Conservation (phyloP, 2,797 vertebrate species). For the Thripadectes ignobilis region DNA sequence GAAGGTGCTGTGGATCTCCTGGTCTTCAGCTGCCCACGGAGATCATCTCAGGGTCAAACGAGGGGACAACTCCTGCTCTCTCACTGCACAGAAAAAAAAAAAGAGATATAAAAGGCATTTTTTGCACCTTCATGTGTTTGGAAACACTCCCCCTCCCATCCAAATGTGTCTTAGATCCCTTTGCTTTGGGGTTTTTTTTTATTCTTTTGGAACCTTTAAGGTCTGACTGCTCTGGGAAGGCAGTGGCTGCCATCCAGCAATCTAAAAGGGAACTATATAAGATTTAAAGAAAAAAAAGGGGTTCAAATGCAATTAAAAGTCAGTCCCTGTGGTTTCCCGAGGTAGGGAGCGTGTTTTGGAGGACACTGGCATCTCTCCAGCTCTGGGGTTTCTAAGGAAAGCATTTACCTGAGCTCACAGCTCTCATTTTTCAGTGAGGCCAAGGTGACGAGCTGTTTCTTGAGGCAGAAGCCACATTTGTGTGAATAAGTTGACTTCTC, state of each 20-base stretch:
- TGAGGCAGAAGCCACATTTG: neutral
- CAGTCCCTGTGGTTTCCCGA: accelerated
- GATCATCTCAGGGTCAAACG: neutral
- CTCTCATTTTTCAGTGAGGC: neutral
- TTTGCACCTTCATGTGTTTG: neutral
- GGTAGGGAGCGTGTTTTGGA: neutral
- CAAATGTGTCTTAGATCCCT: neutral
- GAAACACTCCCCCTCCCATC: neutral
- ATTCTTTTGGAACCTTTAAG: neutral
- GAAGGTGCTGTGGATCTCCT: neutral
- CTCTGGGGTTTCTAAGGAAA: neutral
- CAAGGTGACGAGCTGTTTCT: neutral
- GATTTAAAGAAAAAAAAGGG: neutral
- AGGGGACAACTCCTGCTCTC: neutral
- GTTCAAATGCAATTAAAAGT: neutral
- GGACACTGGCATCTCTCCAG: neutral
- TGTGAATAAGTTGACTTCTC: neutral
- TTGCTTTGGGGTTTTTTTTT: accelerated
- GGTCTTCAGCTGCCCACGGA: neutral
- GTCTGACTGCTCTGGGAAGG: neutral
- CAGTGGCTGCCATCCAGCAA: neutral
- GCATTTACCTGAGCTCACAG: neutral
- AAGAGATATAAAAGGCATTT: neutral
- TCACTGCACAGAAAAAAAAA: neutral
- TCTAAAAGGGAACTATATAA: neutral